Base-by-base conservation (phyloP, 1,140 invertebrate species). In the Pseudoatta argentina region DNA sequence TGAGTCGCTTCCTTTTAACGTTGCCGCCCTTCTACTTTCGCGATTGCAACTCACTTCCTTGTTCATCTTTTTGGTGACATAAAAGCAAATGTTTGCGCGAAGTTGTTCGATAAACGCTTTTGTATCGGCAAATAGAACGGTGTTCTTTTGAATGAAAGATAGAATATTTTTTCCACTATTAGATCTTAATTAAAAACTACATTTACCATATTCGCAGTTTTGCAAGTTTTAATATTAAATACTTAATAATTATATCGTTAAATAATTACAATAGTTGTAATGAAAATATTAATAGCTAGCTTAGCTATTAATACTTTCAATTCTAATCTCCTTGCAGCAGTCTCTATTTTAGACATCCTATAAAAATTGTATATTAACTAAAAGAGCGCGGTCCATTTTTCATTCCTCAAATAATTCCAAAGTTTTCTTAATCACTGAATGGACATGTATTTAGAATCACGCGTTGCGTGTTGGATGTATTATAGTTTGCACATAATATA, bases 1-100 rank as follows among this genome's bases (percentile, higher is more conserved):
- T 76, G 30, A 14, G 6, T 44, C 64, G 2, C 34, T 83, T 86
- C 34, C 55, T 44, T 71, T 83, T 44, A 77, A 66, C 24, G 10
- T 7, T 64, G n/a, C 72, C 57, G 57, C 71, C 7, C 55, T 12
- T 53, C 44, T 51, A 73, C 6, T 48, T n/a, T 69, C 18, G 7
- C 51, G 48, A 34, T 8, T 16, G 51, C 64, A 6, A 24, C 18
- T 57, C 57, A 10, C 21, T 53, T 59, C 66, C 18, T 53, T 30
- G 0, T 66, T 21, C 48, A 34, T 30, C 39, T 16, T 77, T 16
- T 67, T 34, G 18, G 16, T 30, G 5, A 3, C 61, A 7, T 30
- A 21, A 51, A 12, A 51, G 5, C 10, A n/a, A 27, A 1, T 30
- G 21, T 57, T 59, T 30, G 10, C n/a, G 27, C 14, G 48, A 12